Evolutionary conservation across 2,888 invertebrate species (phyloP).

Genomic region (Ennomos fuscantarius): DNA sequence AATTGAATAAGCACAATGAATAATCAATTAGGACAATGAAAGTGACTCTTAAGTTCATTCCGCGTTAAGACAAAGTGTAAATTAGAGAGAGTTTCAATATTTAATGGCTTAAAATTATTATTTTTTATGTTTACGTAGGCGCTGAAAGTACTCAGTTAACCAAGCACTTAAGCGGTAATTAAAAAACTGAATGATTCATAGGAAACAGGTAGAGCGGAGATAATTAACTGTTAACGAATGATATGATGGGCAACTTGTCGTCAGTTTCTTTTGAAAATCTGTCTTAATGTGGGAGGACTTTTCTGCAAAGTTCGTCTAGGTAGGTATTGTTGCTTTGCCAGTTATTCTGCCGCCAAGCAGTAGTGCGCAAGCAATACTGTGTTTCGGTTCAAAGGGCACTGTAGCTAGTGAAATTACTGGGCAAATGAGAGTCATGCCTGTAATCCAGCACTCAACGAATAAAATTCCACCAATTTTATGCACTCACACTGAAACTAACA

Average conservation of each 20-base stretch:
- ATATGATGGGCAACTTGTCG: too few relatives aligned
- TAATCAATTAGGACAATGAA: neutral
- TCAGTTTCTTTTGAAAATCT: neutral
- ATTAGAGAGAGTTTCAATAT: slow-evolving; percentile 5
- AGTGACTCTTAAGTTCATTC: slow-evolving; percentile 10
- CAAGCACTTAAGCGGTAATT: slow-evolving; percentile 10
- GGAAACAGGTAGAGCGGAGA: slow-evolving; percentile 2
- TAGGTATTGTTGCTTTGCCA: too few relatives aligned
- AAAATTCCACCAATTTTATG: too few relatives aligned
- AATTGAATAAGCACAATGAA: neutral
- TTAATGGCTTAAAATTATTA: neutral
- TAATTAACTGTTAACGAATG: neutral
- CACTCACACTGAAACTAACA: too few relatives aligned
- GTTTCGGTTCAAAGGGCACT: too few relatives aligned
- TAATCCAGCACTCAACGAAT: too few relatives aligned
- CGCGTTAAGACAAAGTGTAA: slow-evolving; percentile 1
- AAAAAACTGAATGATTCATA: slow-evolving; percentile 15
- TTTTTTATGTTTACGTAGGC: slow-evolving; percentile 1
- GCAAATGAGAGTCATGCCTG: too few relatives aligned
- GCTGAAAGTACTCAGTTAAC: slow-evolving; percentile 10
- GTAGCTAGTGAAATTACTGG: too few relatives aligned
- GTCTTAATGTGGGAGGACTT: neutral
- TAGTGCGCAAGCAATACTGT: too few relatives aligned
- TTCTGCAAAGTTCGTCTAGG: too few relatives aligned
- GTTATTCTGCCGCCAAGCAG: too few relatives aligned